A percentile compares a stretch with the other conserved stretches of the same genome.
Evolutionary conservation across 2,113 vertebrate species (phyloP).

Genomic region (Ageneiosus marmoratus): DNA sequence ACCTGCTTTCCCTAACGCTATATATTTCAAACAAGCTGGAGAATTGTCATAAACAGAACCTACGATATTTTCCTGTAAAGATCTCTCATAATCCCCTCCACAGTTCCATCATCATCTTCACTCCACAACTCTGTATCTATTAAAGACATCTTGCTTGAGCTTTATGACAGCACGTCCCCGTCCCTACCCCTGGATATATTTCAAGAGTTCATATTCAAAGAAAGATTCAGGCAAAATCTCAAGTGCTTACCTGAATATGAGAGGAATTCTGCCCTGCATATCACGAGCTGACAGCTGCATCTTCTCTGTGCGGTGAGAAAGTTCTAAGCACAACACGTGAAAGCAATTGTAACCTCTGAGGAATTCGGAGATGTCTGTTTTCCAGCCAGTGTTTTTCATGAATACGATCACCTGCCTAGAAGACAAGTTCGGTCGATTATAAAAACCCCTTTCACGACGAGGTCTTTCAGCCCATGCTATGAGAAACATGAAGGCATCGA

Average conservation of each 20-base stretch:
- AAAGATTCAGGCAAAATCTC: neutral
- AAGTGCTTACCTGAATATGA: constrained; percentile 11
- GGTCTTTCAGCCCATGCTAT: neutral
- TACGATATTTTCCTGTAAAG: neutral
- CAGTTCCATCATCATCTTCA: neutral
- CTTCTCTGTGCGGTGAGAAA: constrained; percentile 16
- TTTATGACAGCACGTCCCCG: neutral
- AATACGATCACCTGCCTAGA: constrained; percentile 15
- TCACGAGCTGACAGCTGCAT: constrained; percentile 36
- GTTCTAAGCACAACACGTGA: constrained; percentile 14
- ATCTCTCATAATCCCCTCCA: neutral
- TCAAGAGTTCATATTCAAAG: constrained; percentile 25
- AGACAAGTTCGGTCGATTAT: neutral
- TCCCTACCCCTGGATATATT: neutral
- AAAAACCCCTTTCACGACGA: constrained; percentile 5
- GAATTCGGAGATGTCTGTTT: constrained; percentile 2
- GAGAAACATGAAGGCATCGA: neutral
- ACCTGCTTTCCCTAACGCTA: neutral
- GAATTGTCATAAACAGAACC: neutral
- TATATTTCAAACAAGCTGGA: neutral
- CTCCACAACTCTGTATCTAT: neutral
- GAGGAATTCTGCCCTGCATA: constrained; percentile 1
- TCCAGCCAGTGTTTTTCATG: neutral
- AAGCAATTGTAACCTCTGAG: constrained; percentile 28
- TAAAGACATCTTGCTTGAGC: neutral